Evolutionary conservation across 1,140 invertebrate species (phyloP).

Genomic region (Caenorhabditis remanei): DNA sequence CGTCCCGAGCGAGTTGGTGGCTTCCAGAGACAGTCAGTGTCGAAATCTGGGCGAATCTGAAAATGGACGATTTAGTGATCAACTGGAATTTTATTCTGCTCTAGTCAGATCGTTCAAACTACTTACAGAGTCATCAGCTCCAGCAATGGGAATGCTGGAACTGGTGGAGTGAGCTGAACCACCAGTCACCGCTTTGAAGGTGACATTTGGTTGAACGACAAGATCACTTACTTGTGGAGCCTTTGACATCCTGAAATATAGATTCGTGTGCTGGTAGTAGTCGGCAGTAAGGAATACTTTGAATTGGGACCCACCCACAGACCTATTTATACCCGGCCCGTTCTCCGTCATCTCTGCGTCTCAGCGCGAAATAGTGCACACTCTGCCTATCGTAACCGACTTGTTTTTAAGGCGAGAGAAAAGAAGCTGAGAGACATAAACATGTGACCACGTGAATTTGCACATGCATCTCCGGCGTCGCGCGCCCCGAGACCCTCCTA

Average conservation of each 20-base stretch:
- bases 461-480: slow-evolving; percentile 22
- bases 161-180: slow-evolving; percentile 40
- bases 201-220: slow-evolving; percentile 43
- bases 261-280: slow-evolving; percentile 33
- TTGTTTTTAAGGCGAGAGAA: slow-evolving; percentile 48
- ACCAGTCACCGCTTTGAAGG: slow-evolving; percentile 57
- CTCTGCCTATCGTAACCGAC: slow-evolving; percentile 44
- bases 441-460: slow-evolving; percentile 54
- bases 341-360: slow-evolving; percentile 7
- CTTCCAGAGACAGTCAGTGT: slow-evolving; percentile 63
- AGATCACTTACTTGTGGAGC: slow-evolving; percentile 63
- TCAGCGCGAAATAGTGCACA: slow-evolving; percentile 5
- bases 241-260: slow-evolving; percentile 63
- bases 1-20: slow-evolving; percentile 45
- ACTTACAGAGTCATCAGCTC: slow-evolving; percentile 40
- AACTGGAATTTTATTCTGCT: background rate
- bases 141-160: slow-evolving; percentile 49
- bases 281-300: slow-evolving; percentile 48
- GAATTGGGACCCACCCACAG: slow-evolving; percentile 39
- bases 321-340: slow-evolving; percentile 44
- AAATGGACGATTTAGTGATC: background rate
- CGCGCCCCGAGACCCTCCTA: background rate
- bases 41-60: slow-evolving; percentile 62
- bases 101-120: background rate
- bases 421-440: slow-evolving; percentile 7